A percentile compares a stretch with the other conserved stretches of the same genome.
These are phyloP conservation scores for Coendou prehensilis DNA, from an alignment of 2,797 vertebrate genomes.

Conservation along the genomic window DNA sequence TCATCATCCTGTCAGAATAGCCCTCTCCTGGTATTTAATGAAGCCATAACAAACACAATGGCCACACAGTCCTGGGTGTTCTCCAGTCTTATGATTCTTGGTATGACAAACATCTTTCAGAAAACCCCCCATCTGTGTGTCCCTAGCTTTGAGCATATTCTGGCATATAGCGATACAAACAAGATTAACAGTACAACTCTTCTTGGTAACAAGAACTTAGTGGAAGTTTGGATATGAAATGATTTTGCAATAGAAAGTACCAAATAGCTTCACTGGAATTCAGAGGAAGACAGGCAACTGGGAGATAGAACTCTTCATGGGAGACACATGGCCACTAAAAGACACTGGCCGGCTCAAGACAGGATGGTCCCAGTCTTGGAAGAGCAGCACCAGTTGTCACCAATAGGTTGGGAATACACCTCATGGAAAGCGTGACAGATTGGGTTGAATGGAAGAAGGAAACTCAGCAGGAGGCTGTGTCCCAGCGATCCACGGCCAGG, in stretches of 20 bases:
- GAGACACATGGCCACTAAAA: not conserved
- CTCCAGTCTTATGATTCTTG: not conserved
- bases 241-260: not conserved
- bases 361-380: not conserved
- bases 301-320: not conserved
- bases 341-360: not conserved
- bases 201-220: not conserved
- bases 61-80: not conserved
- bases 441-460: not conserved
- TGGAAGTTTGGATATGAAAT: not conserved
- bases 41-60: not conserved
- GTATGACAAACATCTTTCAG: not conserved
- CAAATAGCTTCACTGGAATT: constrained; percentile 1
- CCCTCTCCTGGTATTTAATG: not conserved
- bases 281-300: constrained; percentile 4
- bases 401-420: not conserved
- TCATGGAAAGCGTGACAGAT: not conserved
- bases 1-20: not conserved
- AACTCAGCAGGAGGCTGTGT: not conserved
- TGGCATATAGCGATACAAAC: not conserved
- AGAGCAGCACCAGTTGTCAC: not conserved
- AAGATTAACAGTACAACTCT: not conserved
- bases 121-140: not conserved
- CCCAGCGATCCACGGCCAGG: not conserved
- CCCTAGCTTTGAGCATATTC: not conserved